Evolutionary conservation across 2,888 invertebrate genomes (phyloP), one percentile per base, ranked within the genome.

Genomic region (Ctena decussata): DNA sequence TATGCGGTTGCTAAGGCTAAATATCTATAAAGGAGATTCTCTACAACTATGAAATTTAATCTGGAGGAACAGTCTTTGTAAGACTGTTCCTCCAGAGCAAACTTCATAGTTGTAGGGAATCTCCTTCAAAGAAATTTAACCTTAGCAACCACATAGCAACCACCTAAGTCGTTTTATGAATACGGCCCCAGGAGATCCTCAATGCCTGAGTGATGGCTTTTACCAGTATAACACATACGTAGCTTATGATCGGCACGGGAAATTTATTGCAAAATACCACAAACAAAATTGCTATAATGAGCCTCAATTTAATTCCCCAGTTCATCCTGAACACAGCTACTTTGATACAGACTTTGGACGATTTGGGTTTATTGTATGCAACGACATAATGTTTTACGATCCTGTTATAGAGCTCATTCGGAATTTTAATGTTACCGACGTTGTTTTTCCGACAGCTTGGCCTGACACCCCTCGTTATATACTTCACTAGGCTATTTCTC

Each of bases 301-400:
- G 89, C 84, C 86, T 0, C 95, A 95, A 12, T 96, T 96, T 86
- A 96, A 97, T 87, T 32, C 74, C 12, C 92, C 94, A 0, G 65
- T 74, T 18, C 27, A 44, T 18, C 72, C 81, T 0, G 92, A 93
- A 41, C 37, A 77, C 21, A 80, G 72, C 2, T 82, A 76, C 0
- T 94, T 94, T 83, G 89, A 93, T 24, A 94, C 94, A 11, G 90
- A 90, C 0, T 93, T 93, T 72, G 94, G 93, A 24, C 80, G 81
- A 21, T 92, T 94, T 74, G 98, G 98, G 0, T 97, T 97, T 89
- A 97, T 98, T 94, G 97, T 97, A 73, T 98, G 98, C 95, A 98
- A 98, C 94, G 98, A 98, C 94, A 97, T 98, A 15, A 95, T 98
- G 90, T 98, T 97, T 96, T 96, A 97, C 91, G 96, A 97, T 6